phyloP scores from a whole-genome alignment of 2,797 vertebrate species.

The Poliocrania exsul region DNA sequence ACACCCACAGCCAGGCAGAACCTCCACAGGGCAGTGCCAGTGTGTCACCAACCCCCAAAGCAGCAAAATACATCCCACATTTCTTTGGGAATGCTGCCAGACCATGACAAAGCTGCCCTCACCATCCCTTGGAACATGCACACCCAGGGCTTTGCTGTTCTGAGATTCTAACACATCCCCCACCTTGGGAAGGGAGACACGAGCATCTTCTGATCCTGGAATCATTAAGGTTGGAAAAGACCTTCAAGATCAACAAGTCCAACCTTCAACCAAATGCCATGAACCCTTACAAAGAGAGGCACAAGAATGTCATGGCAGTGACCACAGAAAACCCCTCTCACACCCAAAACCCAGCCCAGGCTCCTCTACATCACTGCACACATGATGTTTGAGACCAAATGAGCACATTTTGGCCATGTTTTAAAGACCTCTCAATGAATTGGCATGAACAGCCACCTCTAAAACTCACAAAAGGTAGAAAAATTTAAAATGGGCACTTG shows the following conservation, averaged over 20 bases:
- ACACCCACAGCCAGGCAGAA: background rate
- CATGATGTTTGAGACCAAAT: background rate
- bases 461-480: background rate
- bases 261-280: background rate
- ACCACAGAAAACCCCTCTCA: background rate
- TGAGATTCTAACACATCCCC: background rate
- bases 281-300: accelerated
- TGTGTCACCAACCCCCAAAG: background rate
- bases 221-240: background rate
- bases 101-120: accelerated
- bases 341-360: accelerated
- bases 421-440: background rate
- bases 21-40: background rate
- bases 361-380: accelerated
- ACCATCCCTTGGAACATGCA: accelerated
- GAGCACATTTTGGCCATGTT: background rate
- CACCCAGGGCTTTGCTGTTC: background rate
- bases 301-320: accelerated
- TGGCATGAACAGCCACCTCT: background rate
- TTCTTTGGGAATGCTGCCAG: background rate
- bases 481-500: background rate
- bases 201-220: background rate
- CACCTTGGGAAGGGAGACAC: background rate
- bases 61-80: background rate
- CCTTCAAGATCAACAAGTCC: background rate